Evolutionary conservation across 1,140 invertebrate genomes (phyloP).

Genomic region (Papilio glaucus): DNA sequence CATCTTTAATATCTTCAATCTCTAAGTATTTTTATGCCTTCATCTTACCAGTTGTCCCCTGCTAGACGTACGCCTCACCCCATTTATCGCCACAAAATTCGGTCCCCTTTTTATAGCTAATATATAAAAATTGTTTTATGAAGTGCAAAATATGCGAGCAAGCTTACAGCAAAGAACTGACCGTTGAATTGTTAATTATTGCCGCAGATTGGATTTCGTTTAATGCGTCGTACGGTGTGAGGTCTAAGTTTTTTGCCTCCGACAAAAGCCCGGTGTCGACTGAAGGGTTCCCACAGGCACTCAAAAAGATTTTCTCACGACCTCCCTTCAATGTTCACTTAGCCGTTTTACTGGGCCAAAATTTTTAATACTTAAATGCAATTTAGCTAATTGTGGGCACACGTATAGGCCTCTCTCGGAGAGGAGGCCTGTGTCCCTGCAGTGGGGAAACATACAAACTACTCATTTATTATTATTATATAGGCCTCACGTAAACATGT

Average conservation of each 20-base stretch:
- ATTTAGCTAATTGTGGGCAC: neutral
- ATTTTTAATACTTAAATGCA: neutral
- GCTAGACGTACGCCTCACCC: too few species aligned
- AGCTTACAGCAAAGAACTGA: constrained; percentile 45
- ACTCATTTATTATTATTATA: too few species aligned
- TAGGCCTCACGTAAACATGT: too few species aligned
- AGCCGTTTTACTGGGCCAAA: neutral
- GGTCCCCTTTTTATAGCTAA: neutral
- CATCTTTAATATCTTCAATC: too few species aligned
- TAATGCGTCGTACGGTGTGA: constrained; percentile 53
- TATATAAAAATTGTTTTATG: neutral
- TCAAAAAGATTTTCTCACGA: constrained; percentile 39
- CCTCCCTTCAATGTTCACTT: constrained; percentile 34
- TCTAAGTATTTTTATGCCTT: too few species aligned
- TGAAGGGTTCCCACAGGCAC: constrained; percentile 43
- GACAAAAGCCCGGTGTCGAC: constrained; percentile 30
- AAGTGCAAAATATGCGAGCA: constrained; percentile 22
- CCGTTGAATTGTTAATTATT: constrained; percentile 57
- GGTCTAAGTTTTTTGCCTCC: constrained; percentile 54
- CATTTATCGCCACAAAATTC: too few species aligned
- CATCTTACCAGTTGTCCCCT: too few species aligned
- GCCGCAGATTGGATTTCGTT: constrained; percentile 60
- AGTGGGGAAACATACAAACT: too few species aligned
- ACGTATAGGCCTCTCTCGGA: too few species aligned
- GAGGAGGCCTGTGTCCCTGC: too few species aligned